Conservation (phyloP, 2,888 invertebrate species). For the Molanna angustata region DNA sequence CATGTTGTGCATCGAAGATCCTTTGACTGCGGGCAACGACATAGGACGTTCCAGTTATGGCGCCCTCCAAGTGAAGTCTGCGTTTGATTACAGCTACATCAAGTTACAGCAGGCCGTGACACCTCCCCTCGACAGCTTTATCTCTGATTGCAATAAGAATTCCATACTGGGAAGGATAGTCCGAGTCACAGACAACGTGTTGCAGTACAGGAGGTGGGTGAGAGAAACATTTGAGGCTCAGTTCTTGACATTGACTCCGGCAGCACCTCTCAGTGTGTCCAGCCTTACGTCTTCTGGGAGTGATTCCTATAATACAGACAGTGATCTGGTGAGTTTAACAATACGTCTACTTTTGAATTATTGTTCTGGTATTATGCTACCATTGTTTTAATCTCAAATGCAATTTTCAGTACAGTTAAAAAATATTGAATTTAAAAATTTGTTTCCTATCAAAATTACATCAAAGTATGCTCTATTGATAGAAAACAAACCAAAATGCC, state of each 20-base stretch:
- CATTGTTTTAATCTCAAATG: too few species aligned
- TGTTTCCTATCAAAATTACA: too few species aligned
- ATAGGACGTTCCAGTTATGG: slow-evolving; percentile 97
- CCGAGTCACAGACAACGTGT: slow-evolving; percentile 90
- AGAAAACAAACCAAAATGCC: too few species aligned
- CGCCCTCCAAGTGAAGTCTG: slow-evolving; percentile 83
- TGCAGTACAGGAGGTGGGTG: slow-evolving; percentile 56
- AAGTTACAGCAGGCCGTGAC: slow-evolving; percentile 75
- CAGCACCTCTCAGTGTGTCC: slow-evolving; percentile 15
- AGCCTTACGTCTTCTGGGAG: slow-evolving; percentile 21
- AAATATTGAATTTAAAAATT: too few species aligned
- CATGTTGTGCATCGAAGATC: slow-evolving; percentile 96
- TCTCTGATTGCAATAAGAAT: slow-evolving; percentile 44
- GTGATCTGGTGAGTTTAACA: slow-evolving; percentile 40
- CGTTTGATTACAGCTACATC: slow-evolving; percentile 95
- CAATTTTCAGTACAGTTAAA: too few species aligned
- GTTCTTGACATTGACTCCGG: slow-evolving; percentile 14
- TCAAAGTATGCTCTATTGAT: too few species aligned
- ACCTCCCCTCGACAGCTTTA: slow-evolving; percentile 35
- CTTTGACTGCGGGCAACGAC: slow-evolving; percentile 93
- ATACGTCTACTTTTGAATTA: too few species aligned
- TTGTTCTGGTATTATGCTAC: too few species aligned
- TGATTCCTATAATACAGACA: slow-evolving; percentile 35
- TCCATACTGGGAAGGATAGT: slow-evolving; percentile 87
- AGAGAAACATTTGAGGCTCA: slow-evolving; percentile 39